A percentile compares a stretch with the other conserved stretches of the same genome.
phyloP scores from a whole-genome alignment of 2,797 vertebrate genomes.

The Takifugu rubripes region DNA sequence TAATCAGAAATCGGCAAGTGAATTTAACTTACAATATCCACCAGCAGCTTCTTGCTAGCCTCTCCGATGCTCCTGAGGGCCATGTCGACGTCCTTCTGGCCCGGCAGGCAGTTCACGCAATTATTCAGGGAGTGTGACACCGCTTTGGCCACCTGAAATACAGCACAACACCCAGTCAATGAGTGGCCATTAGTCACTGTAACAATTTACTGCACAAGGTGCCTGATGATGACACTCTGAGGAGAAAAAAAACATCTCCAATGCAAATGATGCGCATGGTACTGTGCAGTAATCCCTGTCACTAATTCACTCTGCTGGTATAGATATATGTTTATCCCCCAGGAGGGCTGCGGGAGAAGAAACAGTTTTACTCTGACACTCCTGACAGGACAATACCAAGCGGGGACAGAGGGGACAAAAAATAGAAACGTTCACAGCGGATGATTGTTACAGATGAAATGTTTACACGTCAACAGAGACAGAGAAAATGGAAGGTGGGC shows the following conservation, averaged over 20 bases:
- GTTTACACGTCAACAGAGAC: slow-evolving; percentile 47
- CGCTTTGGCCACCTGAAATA: slow-evolving; percentile 91
- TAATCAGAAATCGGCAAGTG: neutral
- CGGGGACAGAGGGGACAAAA: slow-evolving; percentile 43
- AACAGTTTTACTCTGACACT: slow-evolving; percentile 9
- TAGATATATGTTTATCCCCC: slow-evolving; percentile 68
- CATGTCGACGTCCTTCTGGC: slow-evolving; percentile 98
- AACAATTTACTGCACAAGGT: slow-evolving; percentile 41
- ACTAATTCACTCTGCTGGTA: slow-evolving; percentile 72
- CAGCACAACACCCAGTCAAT: slow-evolving; percentile 36
- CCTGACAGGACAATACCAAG: slow-evolving; percentile 50
- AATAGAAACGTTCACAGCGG: slow-evolving; percentile 57
- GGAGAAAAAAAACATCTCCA: slow-evolving; percentile 45
- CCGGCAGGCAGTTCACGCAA: slow-evolving; percentile 97
- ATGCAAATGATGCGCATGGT: slow-evolving; percentile 65
- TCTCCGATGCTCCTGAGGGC: slow-evolving; percentile 97
- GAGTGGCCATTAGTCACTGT: slow-evolving; percentile 42
- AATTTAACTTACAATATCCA: slow-evolving; percentile 84
- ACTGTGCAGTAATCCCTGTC: slow-evolving; percentile 58
- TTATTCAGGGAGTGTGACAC: slow-evolving; percentile 98
- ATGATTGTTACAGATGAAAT: slow-evolving; percentile 53
- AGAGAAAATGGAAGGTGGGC: slow-evolving; percentile 1
- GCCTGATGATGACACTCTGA: slow-evolving; percentile 34
- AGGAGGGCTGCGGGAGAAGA: slow-evolving; percentile 43
- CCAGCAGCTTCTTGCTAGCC: slow-evolving; percentile 96